Base-by-base conservation (phyloP, 2,797 vertebrate species). In the Fundulus diaphanus region DNA sequence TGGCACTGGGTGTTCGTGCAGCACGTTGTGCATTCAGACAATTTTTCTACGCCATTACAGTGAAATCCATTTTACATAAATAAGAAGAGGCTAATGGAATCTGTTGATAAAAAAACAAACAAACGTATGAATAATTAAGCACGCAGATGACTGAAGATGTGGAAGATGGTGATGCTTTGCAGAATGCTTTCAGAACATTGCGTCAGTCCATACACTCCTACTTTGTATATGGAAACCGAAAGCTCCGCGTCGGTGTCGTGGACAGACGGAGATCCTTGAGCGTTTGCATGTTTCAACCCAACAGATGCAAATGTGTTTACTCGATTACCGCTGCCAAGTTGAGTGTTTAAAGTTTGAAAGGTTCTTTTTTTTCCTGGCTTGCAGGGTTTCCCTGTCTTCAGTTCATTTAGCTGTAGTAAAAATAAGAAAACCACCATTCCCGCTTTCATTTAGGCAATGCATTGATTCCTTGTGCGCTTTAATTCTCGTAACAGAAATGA, bases 341-440 rank as follows among this genome's bases (percentile, higher is more conserved):
- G 22, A 5, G 49, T 61, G 44, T 82, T 78, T 75, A 27, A 56
- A 7, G 54, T 22, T 63, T 49, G 9, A 46, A 11, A 70, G 12
- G 52, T 9, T 59, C 37, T 77, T 18, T 9, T 59, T 42, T 77
- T 18, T 73, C 24, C 22, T 15, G 31, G 22, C 70, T 57, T 46
- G 24, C 29, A 27, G 42, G n/a, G 37, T 46, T 54, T 11, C 0
- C 1, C 20, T 27, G 37, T 76, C 74, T 73, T 74, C 70, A 72
- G 0, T 70, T 87, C 18, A 78, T 73, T 72, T 76, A 63, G 79
- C 31, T 46, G 8, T 27, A 18, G 52, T 27, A 35, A 37, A 68
- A 76, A 40, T 70, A 42, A 37, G 16, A 70, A 78, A 84, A 74
- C 37, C 49, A 56, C 18, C 11, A 31, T 51, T 7, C 57, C 78